phyloP scores from a whole-genome alignment of 2,888 invertebrate species.

The Netelia fuscicornis region DNA sequence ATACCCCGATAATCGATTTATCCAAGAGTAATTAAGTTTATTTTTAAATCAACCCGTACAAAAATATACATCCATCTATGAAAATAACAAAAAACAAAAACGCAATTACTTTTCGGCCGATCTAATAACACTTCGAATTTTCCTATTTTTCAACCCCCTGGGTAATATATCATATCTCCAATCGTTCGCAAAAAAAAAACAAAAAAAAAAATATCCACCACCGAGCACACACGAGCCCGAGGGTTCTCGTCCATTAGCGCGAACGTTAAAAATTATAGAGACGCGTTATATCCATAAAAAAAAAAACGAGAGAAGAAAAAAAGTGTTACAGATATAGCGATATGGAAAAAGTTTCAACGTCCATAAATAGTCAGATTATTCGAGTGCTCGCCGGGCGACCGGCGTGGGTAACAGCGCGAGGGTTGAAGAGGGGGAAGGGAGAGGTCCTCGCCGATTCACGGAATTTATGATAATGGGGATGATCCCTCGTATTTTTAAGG shows the following conservation, averaged over 20 bases:
- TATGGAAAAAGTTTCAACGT: constrained; percentile 64
- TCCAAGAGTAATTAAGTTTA: too few species aligned
- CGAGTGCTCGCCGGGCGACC: constrained; percentile 62
- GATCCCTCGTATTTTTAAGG: constrained; percentile 77
- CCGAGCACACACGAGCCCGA: not conserved
- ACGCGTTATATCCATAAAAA: constrained; percentile 39
- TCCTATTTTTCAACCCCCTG: too few species aligned
- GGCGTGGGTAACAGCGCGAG: not conserved
- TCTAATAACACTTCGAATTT: too few species aligned
- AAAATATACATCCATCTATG: not conserved
- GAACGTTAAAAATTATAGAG: constrained; percentile 51
- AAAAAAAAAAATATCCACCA: not conserved
- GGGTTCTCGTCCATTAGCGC: constrained; percentile 6
- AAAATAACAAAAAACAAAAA: not conserved
- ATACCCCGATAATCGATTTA: not conserved
- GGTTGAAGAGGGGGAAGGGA: not conserved
- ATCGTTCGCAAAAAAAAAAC: not conserved
- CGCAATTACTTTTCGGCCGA: too few species aligned
- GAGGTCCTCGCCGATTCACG: constrained; percentile 55
- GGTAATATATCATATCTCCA: not conserved
- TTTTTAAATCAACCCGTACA: too few species aligned
- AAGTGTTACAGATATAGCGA: constrained; percentile 10
- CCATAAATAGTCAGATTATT: constrained; percentile 77
- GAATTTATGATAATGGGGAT: constrained; percentile 78
- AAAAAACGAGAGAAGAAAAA: not conserved